Base-by-base conservation (phyloP, 1,140 invertebrate genomes). In the Pseudomyrmex gracilis region DNA sequence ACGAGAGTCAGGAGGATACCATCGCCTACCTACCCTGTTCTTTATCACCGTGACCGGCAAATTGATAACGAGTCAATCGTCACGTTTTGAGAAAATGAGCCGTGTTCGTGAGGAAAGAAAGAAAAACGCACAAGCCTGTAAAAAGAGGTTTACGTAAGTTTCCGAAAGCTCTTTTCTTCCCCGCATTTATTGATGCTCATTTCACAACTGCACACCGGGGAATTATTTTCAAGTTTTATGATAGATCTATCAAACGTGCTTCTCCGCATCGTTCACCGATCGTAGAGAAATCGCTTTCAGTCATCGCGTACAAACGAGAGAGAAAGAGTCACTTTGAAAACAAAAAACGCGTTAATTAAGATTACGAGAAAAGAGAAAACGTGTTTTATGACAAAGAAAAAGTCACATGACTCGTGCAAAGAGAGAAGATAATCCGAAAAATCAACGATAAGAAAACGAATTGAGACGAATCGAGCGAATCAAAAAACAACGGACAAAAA, bases 1-100 rank as follows among this genome's bases (percentile, higher is more conserved):
- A 24, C 43, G 9, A 24, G 51, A 13, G 13, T 13, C 17, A 24
- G 15, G 9, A 10, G 61, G 17, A 53, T 76, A 64, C 10, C 60
- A 49, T 13, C 47, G 34, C 22, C 34, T 34, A 34, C 7, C 34
- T 34, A 34, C 34, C 43, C 17, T 47, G n/a, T 49, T 80, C 66
- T 58, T 70, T 34, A 20, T 15, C 51, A 70, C 15, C 10, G 2
- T 34, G 5, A 20, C 17, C 3, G 64, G 5, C 20, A 58, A 58
- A 80, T 80, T 70, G 66, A 70, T 80, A 70, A 80, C 76, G 64
- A 70, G 53, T 58, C 20, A 20, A 80, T 58, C 20, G 53, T 49
- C 43, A 17, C 49, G 61, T n/a, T 12, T 1, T 34, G 12, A n/a
- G 73, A 10, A 51, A 63, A 74, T 15, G 60, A 76, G 15, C 0